phyloP scores from a whole-genome alignment of 1,140 invertebrate species.

The Pteromalus puparum region DNA sequence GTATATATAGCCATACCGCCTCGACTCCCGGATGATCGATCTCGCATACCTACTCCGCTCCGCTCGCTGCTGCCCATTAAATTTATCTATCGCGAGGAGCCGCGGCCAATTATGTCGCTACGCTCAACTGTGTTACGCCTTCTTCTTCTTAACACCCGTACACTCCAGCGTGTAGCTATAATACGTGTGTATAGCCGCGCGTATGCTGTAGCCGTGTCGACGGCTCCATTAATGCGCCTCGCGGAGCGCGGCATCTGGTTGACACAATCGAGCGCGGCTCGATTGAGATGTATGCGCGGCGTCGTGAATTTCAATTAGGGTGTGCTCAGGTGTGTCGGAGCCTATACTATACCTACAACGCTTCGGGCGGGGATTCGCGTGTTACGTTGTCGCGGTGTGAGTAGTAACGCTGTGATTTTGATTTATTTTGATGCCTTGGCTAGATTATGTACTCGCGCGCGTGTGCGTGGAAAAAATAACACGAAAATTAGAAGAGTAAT shows the following conservation, averaged over 20 bases:
- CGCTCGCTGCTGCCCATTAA: not conserved
- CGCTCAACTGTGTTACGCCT: not conserved
- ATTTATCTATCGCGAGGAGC: too few relatives aligned
- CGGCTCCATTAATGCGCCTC: not conserved
- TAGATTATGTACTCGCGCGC: not conserved
- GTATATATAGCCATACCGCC: not conserved
- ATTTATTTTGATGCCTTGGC: too few relatives aligned
- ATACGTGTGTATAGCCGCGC: not conserved
- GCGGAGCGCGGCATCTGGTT: not conserved
- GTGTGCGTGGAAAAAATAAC: too few relatives aligned
- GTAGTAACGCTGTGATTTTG: too few relatives aligned
- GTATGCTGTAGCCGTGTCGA: not conserved
- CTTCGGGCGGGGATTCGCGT: too few relatives aligned
- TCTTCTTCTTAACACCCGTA: not conserved
- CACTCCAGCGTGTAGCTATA: too few relatives aligned
- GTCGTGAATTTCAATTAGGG: slow-evolving; percentile 15
- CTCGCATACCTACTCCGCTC: not conserved
- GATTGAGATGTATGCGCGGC: slow-evolving; percentile 8
- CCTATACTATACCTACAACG: not conserved
- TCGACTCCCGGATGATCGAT: not conserved
- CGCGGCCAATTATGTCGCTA: not conserved
- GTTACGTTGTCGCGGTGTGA: too few relatives aligned
- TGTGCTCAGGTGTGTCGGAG: not conserved
- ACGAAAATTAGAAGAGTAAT: not conserved
- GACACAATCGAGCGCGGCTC: slow-evolving; percentile 9